phyloP scores from a whole-genome alignment of 35 echinoderm and acorn worm genomes.

The Patiria miniata region DNA sequence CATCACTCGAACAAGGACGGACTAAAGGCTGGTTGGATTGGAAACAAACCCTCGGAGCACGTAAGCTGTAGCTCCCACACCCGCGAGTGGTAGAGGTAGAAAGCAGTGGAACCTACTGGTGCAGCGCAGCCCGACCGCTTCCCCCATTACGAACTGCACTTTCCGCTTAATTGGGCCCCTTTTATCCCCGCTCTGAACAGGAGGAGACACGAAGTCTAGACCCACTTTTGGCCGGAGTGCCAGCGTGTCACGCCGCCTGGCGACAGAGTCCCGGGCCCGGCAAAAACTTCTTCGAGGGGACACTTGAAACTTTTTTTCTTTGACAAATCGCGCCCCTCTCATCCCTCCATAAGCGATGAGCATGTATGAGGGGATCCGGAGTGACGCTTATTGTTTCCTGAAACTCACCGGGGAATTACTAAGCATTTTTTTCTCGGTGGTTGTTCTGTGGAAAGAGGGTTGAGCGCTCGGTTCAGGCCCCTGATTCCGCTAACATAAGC shows the following conservation, averaged over 20 bases:
- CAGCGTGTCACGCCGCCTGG: not conserved
- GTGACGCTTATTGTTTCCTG: not conserved
- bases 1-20: not conserved
- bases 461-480: too few relatives aligned
- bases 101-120: not conserved
- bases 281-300: not conserved
- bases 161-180: conserved; percentile 14
- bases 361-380: not conserved
- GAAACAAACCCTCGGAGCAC: too few relatives aligned
- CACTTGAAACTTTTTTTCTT: not conserved
- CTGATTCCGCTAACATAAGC: too few relatives aligned
- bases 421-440: conserved; percentile 16
- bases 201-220: conserved; percentile 17
- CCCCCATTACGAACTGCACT: not conserved
- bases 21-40: too few relatives aligned
- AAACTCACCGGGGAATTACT: conserved; percentile 11
- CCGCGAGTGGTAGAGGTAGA: not conserved
- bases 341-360: not conserved
- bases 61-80: too few relatives aligned
- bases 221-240: conserved; percentile 4
- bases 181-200: conserved; percentile 2
- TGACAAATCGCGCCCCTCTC: not conserved
- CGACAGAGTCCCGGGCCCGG: not conserved
- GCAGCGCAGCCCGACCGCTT: not conserved
- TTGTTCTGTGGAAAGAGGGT: too few relatives aligned